Evolutionary conservation across 2,888 invertebrate species (phyloP), one percentile per base, ranked within the genome.

Genomic region (Sesia bembeciformis): DNA sequence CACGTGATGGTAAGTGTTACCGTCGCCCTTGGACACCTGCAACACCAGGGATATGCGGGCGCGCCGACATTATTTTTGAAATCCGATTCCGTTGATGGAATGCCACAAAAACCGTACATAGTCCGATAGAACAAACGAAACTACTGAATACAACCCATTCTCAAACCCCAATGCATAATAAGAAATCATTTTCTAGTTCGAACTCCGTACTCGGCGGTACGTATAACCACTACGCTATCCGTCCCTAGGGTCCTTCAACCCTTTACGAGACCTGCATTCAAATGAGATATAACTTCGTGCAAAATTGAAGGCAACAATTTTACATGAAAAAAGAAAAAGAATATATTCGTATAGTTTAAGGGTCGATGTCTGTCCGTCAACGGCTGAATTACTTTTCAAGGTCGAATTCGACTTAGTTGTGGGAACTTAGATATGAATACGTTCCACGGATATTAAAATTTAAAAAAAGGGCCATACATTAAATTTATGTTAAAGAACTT

Each of bases 191-290:
- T 46, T 3, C 7, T 23, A 46, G 8, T 8, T 46, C 46, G 46
- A 46, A 46, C 46, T 46, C 46, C 46, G 46, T 8, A 46, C 46
- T 46, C 46, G 4, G 23, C 46, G n/a, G 46, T 46, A n/a, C 3
- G 46, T 46, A 46, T 8, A 46, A 46, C 46, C 8, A 23, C 46
- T 46, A 23, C 46, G 46, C 46, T 46, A 46, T 38, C 8, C 52
- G 40, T 49, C 70, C 65, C 66, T 51, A 67, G 68, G 62, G 74
- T 57, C 56, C 65, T 66, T 56, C 59, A 62, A 57, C 62, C 58
- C 65, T 68, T 66, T 64, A 66, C 66, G 59, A 62, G 55, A 55
- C 60, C 58, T 60, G 60, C 65, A 66, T 72, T 68, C 66, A 67
- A 63, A 70, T 70, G 68, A 66, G 67, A 70, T 69, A 70, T 62